Evolutionary conservation across 2,113 vertebrate genomes (phyloP), one percentile per base, ranked within the genome.

Genomic region (Canis aureus): DNA sequence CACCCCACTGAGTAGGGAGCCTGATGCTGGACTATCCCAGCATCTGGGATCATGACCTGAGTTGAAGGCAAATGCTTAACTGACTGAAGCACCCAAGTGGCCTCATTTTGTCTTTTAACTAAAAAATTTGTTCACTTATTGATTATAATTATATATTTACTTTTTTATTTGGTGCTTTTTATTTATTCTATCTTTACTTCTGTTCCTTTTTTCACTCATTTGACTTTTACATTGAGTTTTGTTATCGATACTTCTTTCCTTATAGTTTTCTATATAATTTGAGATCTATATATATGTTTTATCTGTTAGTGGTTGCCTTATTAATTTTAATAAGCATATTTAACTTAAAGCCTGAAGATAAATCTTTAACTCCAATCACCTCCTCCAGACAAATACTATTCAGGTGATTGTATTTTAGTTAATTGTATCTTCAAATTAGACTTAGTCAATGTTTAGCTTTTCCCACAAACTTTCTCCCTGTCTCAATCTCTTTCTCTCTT

Each of bases 191-290:
- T 32, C 29, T 35, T 78, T 95, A 32, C 17, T 38, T 23, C 62
- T 76, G 82, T 67, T n/a, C 66, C 32, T 62, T 59, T 53, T 29
- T 86, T 29, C 60, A 84, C 5, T 35, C 83, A 22, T 79, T 38
- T 94, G 57, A 87, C 59, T 73, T 92, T 62, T 80, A 89, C 35
- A 35, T 22, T 87, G 59, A 93, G 19, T 67, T 60, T 92, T 91
- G 27, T 5, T 71, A 83, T 51, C 53, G n/a, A 6, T 88, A 91
- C 25, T 96, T 60, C 19, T 27, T 20, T 59, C 12, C 20, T 29
- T 25, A 27, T 1, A 89, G 49, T 62, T 81, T 92, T 93, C 60
- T 4, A 67, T 13, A 22, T 55, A 84, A 93, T 74, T 81, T 96
- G 38, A 89, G 19, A 89, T 32, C 8, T 66, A 74, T 53, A 43